Evolutionary conservation across 2,888 invertebrate genomes (phyloP).

Genomic region (Morpho achilles): DNA sequence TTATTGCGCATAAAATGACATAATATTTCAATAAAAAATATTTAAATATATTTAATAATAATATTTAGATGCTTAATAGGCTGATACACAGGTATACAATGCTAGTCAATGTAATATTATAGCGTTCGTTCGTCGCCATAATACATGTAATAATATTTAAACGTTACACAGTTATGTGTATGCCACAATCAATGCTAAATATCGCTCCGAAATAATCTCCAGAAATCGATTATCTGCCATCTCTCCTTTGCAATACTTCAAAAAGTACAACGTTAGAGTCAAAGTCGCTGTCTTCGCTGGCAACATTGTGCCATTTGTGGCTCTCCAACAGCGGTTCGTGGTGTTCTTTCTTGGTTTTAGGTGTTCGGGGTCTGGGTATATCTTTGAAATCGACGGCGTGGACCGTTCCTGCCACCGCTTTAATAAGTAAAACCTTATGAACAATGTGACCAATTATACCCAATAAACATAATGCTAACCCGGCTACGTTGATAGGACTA

Average conservation of each 20-base stretch:
- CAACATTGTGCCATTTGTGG: conserved; percentile 40
- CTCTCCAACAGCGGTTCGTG: conserved; percentile 55
- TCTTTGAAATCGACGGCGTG: conserved; percentile 47
- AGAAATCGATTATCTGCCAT: conserved; percentile 34
- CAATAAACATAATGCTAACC: conserved; percentile 90
- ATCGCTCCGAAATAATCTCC: too few relatives aligned
- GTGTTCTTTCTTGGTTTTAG: conserved; percentile 41
- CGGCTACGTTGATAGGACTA: conserved; percentile 89
- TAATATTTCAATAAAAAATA: too few relatives aligned
- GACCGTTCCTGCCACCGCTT: conserved; percentile 49
- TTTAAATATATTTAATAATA: too few relatives aligned
- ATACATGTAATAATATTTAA: too few relatives aligned
- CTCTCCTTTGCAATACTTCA: conserved; percentile 77
- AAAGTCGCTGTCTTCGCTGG: conserved; percentile 64
- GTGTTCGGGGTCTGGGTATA: conserved; percentile 30
- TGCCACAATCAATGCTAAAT: too few relatives aligned
- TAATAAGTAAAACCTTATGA: conserved; percentile 80
- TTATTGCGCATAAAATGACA: too few relatives aligned
- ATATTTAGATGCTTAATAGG: too few relatives aligned
- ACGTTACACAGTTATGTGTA: too few relatives aligned
- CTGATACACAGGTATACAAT: too few relatives aligned
- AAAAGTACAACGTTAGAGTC: conserved; percentile 76
- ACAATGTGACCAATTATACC: conserved; percentile 93
- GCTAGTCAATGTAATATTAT: too few relatives aligned
- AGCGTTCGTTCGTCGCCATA: too few relatives aligned